Evolutionary conservation across 2,888 invertebrate species (phyloP), one percentile per base, ranked within the genome.

Genomic region (Orthosia gracilis): DNA sequence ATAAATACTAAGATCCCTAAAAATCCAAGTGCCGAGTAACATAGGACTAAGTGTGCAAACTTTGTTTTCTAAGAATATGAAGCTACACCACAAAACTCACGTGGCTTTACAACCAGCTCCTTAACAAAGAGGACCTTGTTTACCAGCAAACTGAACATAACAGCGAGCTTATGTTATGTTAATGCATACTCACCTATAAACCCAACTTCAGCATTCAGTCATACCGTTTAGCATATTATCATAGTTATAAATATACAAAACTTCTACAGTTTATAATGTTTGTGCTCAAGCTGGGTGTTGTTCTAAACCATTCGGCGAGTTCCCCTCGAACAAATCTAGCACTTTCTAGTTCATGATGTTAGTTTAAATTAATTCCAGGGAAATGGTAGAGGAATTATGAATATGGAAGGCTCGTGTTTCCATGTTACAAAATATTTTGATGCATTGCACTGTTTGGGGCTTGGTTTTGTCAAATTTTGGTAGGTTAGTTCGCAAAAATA

Each of bases 321-420:
- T 74, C 21, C 23, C 13, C 52, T 45, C 2, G 26, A 40, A 55
- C 69, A 55, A 57, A 50, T 59, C 54, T 31, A n/a, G 54, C 9
- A 47, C 13, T 59, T 18, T 45, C 40, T 78, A 59, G 59, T 55
- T 65, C 17, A n/a, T n/a, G n/a, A n/a, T n/a, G n/a, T n/a, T n/a
- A 77, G 66, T 77, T 77, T 80, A 74, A 77, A 77, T 66, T 80
- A 80, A 77, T 74, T 62, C 80, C 54, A 23, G n/a, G 11, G 23
- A 62, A 57, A 47, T 80, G 61, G 55, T 15, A 23, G 50, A 31
- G 45, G 50, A 57, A 18, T 21, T 50, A 73, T 80, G 65, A 62
- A 77, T 80, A 77, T 80, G 80, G 23, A 74, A 80, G 11, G 12
- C 3, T n/a, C 40, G 13, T 45, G 55, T 61, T 65, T 26, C n/a